Percentiles rank a stretch among this genome's conserved stretches.
phyloP scores from a whole-genome alignment of 2,888 invertebrate genomes.

The Aproaerema taeniolella region DNA sequence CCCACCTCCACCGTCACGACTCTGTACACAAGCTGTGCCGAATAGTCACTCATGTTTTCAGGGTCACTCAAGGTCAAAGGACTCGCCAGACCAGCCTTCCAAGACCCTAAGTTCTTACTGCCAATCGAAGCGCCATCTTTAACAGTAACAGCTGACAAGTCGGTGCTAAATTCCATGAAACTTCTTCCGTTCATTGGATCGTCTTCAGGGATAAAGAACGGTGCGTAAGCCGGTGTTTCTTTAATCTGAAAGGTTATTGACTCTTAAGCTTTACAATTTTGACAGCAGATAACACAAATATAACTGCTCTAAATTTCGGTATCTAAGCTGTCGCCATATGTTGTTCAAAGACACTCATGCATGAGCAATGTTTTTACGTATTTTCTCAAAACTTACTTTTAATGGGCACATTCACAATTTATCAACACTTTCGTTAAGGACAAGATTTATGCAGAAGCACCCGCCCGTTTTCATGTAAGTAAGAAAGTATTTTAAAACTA shows the following conservation, averaged over 20 bases:
- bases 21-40: slow-evolving; percentile 90
- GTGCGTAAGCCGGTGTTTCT: slow-evolving; percentile 84
- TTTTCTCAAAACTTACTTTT: too few relatives aligned
- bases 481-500: too few relatives aligned
- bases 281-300: too few relatives aligned
- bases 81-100: slow-evolving; percentile 86
- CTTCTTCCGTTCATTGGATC: slow-evolving; percentile 83
- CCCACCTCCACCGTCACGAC: slow-evolving; percentile 90
- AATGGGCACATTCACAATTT: too few relatives aligned
- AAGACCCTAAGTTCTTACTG: slow-evolving; percentile 83
- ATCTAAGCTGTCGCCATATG: too few relatives aligned
- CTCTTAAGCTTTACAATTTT: too few relatives aligned
- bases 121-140: slow-evolving; percentile 85
- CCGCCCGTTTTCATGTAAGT: too few relatives aligned
- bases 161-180: slow-evolving; percentile 86
- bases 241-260: slow-evolving; percentile 52
- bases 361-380: too few relatives aligned
- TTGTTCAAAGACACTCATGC: too few relatives aligned
- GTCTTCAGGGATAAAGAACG: slow-evolving; percentile 78
- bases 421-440: too few relatives aligned
- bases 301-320: too few relatives aligned
- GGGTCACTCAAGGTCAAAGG: slow-evolving; percentile 81
- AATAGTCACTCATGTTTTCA: slow-evolving; percentile 83
- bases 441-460: too few relatives aligned
- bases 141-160: slow-evolving; percentile 83